Conservation (phyloP, 2,888 invertebrate species). For the Drosophila anceps region DNA sequence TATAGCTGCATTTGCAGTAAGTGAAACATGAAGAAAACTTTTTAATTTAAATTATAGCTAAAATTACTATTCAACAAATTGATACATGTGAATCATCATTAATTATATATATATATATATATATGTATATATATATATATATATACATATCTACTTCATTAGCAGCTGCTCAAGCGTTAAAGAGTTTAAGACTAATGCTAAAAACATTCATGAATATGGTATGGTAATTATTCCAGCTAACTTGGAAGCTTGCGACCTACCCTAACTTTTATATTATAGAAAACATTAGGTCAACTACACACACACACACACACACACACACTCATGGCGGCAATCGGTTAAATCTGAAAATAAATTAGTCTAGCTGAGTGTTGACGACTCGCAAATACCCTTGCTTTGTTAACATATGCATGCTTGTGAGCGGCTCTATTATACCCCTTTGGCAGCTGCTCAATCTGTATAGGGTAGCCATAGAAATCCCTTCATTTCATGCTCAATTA, state of each 20-base stretch:
- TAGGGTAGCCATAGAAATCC: conserved; percentile 26
- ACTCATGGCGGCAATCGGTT: conserved; percentile 8
- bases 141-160: neutral
- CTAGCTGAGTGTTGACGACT: neutral
- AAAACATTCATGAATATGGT: conserved; percentile 3
- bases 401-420: neutral
- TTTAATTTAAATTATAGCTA: neutral
- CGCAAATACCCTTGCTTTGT: neutral
- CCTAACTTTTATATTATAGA: conserved; percentile 9
- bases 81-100: neutral
- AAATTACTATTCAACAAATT: neutral
- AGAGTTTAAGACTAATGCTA: neutral
- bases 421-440: neutral
- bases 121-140: neutral
- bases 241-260: conserved; percentile 6
- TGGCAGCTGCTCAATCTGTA: neutral
- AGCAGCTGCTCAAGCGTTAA: neutral
- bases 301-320: conserved; percentile 13
- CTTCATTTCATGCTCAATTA: conserved; percentile 59
- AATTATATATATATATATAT: neutral
- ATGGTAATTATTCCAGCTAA: neutral
- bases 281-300: conserved; percentile 4
- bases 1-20: neutral
- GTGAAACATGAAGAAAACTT: neutral
- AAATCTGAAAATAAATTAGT: neutral